A percentile compares a stretch with the other conserved stretches of the same genome.
Evolutionary conservation across 2,113 vertebrate genomes (phyloP).

Genomic region (Rostratula benghalensis): DNA sequence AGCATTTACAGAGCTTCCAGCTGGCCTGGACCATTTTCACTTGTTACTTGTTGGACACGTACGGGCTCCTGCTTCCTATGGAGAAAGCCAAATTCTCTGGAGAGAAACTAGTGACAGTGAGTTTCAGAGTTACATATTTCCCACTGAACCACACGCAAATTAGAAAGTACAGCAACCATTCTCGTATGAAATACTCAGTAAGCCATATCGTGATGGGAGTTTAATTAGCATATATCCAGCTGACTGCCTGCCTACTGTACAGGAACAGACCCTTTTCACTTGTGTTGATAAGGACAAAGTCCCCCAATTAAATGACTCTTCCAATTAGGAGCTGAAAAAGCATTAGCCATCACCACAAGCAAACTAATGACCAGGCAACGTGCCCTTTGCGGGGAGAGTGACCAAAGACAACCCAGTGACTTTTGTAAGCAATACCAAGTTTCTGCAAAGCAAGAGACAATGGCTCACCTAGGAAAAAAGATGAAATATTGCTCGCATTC

Average conservation of each 20-base stretch:
- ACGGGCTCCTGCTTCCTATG: not conserved
- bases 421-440: not conserved
- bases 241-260: not conserved
- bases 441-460: not conserved
- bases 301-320: not conserved
- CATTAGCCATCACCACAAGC: not conserved
- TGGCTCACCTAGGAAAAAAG: not conserved
- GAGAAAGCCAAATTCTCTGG: not conserved
- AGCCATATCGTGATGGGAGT: not conserved
- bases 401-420: not conserved
- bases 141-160: not conserved
- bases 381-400: not conserved
- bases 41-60: not conserved
- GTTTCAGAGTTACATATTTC: not conserved
- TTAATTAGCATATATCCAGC: not conserved
- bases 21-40: not conserved
- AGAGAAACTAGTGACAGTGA: not conserved
- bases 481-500: not conserved
- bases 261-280: not conserved
- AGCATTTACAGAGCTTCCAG: not conserved
- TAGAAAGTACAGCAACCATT: not conserved
- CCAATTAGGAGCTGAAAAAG: not conserved
- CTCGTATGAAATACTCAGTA: not conserved
- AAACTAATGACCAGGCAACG: not conserved
- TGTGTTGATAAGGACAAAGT: not conserved